Percentiles rank a stretch among this genome's conserved stretches.
Conservation (phyloP, 2,113 vertebrate species). For the Morone saxatilis region DNA sequence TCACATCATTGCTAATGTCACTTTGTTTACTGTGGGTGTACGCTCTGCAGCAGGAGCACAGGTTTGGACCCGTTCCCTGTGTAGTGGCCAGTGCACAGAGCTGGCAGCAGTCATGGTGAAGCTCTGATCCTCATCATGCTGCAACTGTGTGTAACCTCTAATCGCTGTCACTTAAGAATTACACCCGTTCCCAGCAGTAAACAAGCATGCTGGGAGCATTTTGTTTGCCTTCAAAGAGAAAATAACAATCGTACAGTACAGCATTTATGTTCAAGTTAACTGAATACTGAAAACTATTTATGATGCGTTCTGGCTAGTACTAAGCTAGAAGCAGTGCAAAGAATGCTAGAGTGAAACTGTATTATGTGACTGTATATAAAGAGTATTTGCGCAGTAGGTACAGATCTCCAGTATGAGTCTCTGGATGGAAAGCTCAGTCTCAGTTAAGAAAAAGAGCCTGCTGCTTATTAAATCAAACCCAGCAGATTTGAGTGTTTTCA, state of each 20-base stretch:
- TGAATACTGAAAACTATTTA: too few species aligned
- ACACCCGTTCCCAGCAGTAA: background rate
- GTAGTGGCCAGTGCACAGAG: background rate
- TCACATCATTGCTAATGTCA: background rate
- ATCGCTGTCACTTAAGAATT: slow-evolving; percentile 14
- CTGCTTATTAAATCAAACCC: background rate
- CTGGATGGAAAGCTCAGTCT: background rate
- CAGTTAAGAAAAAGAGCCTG: background rate
- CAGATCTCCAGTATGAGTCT: background rate
- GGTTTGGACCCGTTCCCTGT: background rate
- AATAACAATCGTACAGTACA: too few species aligned
- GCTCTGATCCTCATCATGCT: slow-evolving; percentile 28
- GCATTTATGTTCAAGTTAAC: too few species aligned
- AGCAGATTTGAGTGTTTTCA: background rate
- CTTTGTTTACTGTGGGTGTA: background rate
- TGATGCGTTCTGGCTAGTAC: too few species aligned
- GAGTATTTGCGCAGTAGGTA: too few species aligned
- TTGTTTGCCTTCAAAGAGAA: background rate
- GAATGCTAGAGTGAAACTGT: too few species aligned
- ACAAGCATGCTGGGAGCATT: background rate
- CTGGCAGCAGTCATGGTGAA: background rate
- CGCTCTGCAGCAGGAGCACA: background rate
- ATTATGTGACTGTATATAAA: too few species aligned
- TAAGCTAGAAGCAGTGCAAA: too few species aligned
- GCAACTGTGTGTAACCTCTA: slow-evolving; percentile 15